These are phyloP conservation scores for Plumapathes pennacea DNA, from an alignment of 92 coral and sea anemone species.

Conservation along the genomic window DNA sequence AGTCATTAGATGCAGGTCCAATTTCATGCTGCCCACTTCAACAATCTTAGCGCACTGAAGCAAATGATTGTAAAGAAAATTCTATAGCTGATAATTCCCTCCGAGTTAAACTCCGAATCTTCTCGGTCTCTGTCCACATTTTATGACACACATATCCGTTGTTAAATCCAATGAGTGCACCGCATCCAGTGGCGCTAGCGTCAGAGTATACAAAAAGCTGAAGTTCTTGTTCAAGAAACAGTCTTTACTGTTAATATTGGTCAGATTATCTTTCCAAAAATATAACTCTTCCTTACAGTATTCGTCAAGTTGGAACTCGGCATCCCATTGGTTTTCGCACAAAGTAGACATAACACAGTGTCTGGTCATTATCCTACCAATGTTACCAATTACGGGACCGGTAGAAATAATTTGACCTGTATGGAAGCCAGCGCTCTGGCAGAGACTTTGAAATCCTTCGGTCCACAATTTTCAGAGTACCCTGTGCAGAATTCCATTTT, in stretches of 20 bases:
- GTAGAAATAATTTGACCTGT: conserved; percentile 45
- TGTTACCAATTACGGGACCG: conserved; percentile 37
- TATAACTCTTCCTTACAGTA: conserved; percentile 34
- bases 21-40: conserved; percentile 54
- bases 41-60: conserved; percentile 39
- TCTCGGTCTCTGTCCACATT: conserved; percentile 33
- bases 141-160: conserved; percentile 26
- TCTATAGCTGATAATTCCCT: conserved; percentile 22
- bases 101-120: conserved; percentile 32
- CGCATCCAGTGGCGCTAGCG: conserved; percentile 38
- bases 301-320: conserved; percentile 16
- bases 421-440: conserved; percentile 40
- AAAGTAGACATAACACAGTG: conserved; percentile 31
- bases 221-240: conserved; percentile 3
- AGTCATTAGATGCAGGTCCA: conserved; percentile 30
- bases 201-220: conserved; percentile 35
- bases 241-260: not conserved
- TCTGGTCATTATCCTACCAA: conserved; percentile 37
- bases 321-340: conserved; percentile 15
- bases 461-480: conserved; percentile 28
- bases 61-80: conserved; percentile 36
- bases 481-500: conserved; percentile 30
- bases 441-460: conserved; percentile 17
- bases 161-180: conserved; percentile 18
- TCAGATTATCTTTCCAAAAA: conserved; percentile 22